Base-by-base conservation (phyloP, 1,140 invertebrate species). In the Micrasema minimum region DNA sequence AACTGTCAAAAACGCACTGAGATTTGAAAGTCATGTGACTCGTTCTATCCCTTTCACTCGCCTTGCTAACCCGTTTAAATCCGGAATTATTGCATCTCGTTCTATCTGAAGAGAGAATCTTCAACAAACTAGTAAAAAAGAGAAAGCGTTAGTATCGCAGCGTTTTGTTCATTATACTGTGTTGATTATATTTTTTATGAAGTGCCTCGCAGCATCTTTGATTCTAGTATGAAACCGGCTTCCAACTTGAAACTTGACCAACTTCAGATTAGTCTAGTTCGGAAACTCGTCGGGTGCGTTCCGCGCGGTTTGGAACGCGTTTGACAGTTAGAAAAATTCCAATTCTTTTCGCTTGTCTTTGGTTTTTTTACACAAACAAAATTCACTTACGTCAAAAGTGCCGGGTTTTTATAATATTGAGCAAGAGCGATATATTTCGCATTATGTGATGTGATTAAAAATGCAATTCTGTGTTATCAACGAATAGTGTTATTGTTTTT, bases 241-340 rank as follows among this genome's bases (percentile, higher is more conserved):
- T 4, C 26, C 26, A 31, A 31, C 26, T 31, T 31, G 2, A n/a
- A 46, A n/a, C n/a, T 5, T 5, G n/a, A n/a, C 43, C 43, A 46
- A 46, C 43, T 46, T 46, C 48, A 31, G 2, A 7, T 31, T 7
- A 51, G 48, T 51, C 18, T 51, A 23, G 48, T 51, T 51, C 22
- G 48, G 20, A 51, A 23, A 11, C 10, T 22, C 2, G 48, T 22
- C 48, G 48, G 4, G 48, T 51, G 48, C 12, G 48, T 23, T 9
- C 1, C 20, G 48, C 48, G 4, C 18, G 48, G 22, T 23, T 5
- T 12, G 48, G 48, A 20, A 46, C 48, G 48, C 48, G 48, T 51
- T 51, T 51, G 48, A 51, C 48, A 51, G 48, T 51, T 51, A 16
- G 48, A 51, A 31, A 31, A 23, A 51, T 10, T 51, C 7, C 22